Base-by-base conservation (phyloP, 2,888 invertebrate species). In the Malacosoma neustria region DNA sequence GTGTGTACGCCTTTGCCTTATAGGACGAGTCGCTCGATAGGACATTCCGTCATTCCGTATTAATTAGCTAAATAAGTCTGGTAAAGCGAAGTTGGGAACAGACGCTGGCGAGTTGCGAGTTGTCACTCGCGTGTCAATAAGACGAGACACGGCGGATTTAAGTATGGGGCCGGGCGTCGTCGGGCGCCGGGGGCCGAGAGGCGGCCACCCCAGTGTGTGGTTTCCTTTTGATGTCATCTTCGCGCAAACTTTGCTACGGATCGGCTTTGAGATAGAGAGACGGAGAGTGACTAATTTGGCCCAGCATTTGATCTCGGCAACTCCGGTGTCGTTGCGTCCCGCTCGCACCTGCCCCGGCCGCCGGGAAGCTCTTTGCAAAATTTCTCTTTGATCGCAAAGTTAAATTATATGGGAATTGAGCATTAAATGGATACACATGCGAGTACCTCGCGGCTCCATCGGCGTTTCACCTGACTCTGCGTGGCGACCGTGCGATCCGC, bases 181-280 rank as follows among this genome's bases (percentile, higher is more conserved):
- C 55, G 57, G 60, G 59, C 52, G 55, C 41, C 50, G 42, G 54
- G 59, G 56, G 43, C 57, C 42, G 51, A 53, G 60, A 57, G 56
- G 67, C 57, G 69, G 64, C 81, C 82, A 69, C 81, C 85, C 82
- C 79, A 79, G 77, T 84, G 80, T 84, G 84, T 84, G 84, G 85
- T 84, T 85, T 84, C 84, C 85, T 84, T 85, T 85, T 85, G 85
- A 85, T 84, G 85, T 85, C 84, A 85, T 85, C 85, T 85, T 85
- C 84, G 85, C 82, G 84, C 84, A 85, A 85, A 85, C 85, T 85
- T 85, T 85, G 84, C 85, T 84, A 77, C 85, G 82, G 84, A 85
- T 85, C 85, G 85, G 85, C 85, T 85, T 85, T 85, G 85, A 85
- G 85, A 85, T 85, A 85, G 84, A 85, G 85, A 85, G 81, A 81